Conservation (phyloP, 2,888 invertebrate species). For the Drosophila subquinaria region DNA sequence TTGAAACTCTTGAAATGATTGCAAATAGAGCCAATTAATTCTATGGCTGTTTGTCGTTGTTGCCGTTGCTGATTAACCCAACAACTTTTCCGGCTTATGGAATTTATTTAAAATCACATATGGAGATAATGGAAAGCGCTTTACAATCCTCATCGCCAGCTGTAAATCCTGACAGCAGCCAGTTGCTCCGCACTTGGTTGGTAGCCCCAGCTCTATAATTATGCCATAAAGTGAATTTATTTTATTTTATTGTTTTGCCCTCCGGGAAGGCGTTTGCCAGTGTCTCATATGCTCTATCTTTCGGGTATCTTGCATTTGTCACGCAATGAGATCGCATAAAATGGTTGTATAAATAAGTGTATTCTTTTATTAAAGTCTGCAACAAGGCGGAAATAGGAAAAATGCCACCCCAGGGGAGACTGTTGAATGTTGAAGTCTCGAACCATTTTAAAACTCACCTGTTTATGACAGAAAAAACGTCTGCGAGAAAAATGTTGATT, state of each 20-base stretch:
- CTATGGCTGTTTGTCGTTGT: slow-evolving; percentile 29
- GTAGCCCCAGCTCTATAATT: slow-evolving; percentile 40
- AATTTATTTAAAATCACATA: slow-evolving; percentile 54
- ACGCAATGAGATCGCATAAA: not conserved
- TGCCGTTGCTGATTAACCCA: slow-evolving; percentile 42
- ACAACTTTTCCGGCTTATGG: slow-evolving; percentile 39
- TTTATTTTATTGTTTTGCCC: slow-evolving; percentile 45
- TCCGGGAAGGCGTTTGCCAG: slow-evolving; percentile 5
- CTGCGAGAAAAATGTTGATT: not conserved
- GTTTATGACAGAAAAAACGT: too few relatives aligned
- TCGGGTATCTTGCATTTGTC: slow-evolving; percentile 2
- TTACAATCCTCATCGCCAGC: slow-evolving; percentile 36
- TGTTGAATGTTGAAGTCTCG: too few relatives aligned
- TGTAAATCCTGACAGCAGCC: slow-evolving; percentile 31
- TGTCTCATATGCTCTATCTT: slow-evolving; percentile 6
- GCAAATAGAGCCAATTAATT: slow-evolving; percentile 70
- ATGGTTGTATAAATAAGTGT: not conserved
- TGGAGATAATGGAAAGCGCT: slow-evolving; percentile 40
- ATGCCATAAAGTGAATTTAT: slow-evolving; percentile 49
- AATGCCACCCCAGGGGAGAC: not conserved
- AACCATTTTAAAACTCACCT: too few relatives aligned
- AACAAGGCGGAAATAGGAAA: not conserved
- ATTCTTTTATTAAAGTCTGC: not conserved
- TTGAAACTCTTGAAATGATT: slow-evolving; percentile 43
- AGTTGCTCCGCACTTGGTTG: slow-evolving; percentile 25